These are phyloP conservation scores for Probaryconus sp. DNA, from an alignment of 1,140 invertebrate species.

Conservation along the genomic window DNA sequence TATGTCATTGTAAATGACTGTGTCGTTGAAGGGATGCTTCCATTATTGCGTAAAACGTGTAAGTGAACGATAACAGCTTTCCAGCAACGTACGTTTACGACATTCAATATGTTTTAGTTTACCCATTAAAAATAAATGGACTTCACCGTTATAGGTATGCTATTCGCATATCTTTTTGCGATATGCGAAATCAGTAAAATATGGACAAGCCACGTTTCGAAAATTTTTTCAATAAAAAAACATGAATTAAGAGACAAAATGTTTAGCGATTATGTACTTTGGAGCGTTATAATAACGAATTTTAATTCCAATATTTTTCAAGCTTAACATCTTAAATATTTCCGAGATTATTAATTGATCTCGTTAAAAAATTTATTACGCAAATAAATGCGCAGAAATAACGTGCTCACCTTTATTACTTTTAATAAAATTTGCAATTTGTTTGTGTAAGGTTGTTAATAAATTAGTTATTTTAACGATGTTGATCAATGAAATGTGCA, in stretches of 20 bases:
- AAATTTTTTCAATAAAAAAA: slow-evolving; percentile 6
- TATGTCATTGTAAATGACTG: slow-evolving; percentile 29
- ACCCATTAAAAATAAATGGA: slow-evolving; percentile 51
- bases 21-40: slow-evolving; percentile 25
- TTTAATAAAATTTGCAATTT: no score
- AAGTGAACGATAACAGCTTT: slow-evolving; percentile 37
- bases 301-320: slow-evolving; percentile 11
- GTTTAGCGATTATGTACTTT: slow-evolving; percentile 8
- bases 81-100: slow-evolving; percentile 41
- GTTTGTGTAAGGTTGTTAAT: no score
- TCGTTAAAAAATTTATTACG: slow-evolving; percentile 6
- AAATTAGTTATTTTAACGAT: no score
- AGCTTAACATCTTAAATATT: slow-evolving; percentile 15
- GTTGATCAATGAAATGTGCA: no score
- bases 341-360: neutral
- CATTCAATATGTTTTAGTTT: slow-evolving; percentile 51
- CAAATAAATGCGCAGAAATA: neutral
- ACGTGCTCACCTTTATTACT: slow-evolving; percentile 7
- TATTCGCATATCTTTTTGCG: slow-evolving; percentile 19
- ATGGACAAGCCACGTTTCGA: slow-evolving; percentile 11
- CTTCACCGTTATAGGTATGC: slow-evolving; percentile 12
- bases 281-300: neutral
- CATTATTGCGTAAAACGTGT: slow-evolving; percentile 42
- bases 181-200: slow-evolving; percentile 32
- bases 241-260: slow-evolving; percentile 11